Evolutionary conservation across 2,797 vertebrate genomes (phyloP), one percentile per base, ranked within the genome.

Genomic region (Cebuella pygmaea): DNA sequence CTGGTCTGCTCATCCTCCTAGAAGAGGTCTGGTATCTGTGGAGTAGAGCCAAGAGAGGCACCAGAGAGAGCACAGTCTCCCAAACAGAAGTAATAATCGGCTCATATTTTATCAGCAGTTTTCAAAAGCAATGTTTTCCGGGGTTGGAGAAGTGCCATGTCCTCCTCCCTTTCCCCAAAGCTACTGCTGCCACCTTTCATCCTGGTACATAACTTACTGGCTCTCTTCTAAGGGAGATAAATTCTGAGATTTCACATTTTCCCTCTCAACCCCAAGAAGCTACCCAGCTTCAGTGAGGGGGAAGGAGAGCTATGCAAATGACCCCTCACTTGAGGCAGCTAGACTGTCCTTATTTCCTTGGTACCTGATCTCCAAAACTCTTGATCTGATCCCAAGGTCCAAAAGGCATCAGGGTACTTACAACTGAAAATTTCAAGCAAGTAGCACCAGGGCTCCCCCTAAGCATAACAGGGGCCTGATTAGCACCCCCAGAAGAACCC

Each of bases 361-460:
- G 95, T 90, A 97, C 89, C 27, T 80, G 88, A 96, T 92, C 94
- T 97, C 85, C 78, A 86, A 95, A 95, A 90, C 30, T 90, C 59
- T 55, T 93, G 76, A 94, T 91, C 93, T 88, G 93, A 97, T 93
- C 82, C 90, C 88, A 96, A 95, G 85, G 90, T 95, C 88, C 75
- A 93, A 96, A 96, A 98, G 97, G 93, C 93, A 97, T 94, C 59
- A 97, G 82, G 96, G 95, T 97, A 97, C 85, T 96, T 81, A 94
- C 11, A 98, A 96, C 1, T 93, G 93, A 97, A 97, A 96, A 97
- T 72, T 96, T 97, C 79, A 96, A 95, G 94, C 82, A 91, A 90
- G 91, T 97, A 98, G 98, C 98, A 98, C 98, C 98, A 95, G 97
- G 95, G 97, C 97, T 96, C 95, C 95, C 84, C 95, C 76, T 96